Conservation (phyloP, 2,113 vertebrate genomes). For the Telmatochromis sp. region DNA sequence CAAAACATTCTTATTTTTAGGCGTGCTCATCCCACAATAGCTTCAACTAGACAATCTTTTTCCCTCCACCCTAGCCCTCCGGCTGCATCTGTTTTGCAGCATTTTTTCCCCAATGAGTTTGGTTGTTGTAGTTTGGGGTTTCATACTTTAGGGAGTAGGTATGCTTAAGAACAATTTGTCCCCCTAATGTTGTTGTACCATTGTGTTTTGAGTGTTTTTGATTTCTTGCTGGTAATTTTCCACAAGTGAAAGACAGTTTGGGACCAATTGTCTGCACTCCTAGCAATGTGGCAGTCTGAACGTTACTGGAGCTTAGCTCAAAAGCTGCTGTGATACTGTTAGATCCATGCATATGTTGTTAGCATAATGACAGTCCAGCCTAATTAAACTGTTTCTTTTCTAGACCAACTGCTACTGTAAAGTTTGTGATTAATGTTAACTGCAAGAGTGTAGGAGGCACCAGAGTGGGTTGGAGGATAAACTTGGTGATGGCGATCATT, state of each 20-base stretch:
- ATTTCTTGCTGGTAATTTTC: conserved; percentile 18
- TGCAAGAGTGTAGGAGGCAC: conserved; percentile 7
- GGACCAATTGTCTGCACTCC: neutral
- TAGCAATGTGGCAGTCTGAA: neutral
- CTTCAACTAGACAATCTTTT: neutral
- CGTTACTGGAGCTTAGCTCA: neutral
- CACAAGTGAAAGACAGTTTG: conserved; percentile 18
- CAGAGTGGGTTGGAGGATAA: neutral
- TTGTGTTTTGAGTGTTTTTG: conserved; percentile 24
- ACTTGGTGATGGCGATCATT: conserved; percentile 38
- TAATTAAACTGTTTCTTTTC: neutral
- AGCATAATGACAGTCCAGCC: neutral
- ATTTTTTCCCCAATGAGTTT: conserved; percentile 11
- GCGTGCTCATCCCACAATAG: conserved; percentile 21
- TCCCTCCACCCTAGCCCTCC: neutral
- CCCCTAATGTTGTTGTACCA: conserved; percentile 8
- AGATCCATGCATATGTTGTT: neutral
- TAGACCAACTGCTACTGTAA: conserved; percentile 7
- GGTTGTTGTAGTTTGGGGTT: conserved; percentile 10
- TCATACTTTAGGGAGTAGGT: neutral
- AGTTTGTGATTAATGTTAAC: conserved; percentile 28
- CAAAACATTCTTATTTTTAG: conserved; percentile 17
- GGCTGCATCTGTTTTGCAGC: neutral
- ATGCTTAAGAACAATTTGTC: conserved; percentile 20
- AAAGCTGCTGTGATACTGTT: neutral